Evolutionary conservation across 2,888 invertebrate genomes (phyloP), one percentile per base, ranked within the genome.

Genomic region (Drosophila ezoana): DNA sequence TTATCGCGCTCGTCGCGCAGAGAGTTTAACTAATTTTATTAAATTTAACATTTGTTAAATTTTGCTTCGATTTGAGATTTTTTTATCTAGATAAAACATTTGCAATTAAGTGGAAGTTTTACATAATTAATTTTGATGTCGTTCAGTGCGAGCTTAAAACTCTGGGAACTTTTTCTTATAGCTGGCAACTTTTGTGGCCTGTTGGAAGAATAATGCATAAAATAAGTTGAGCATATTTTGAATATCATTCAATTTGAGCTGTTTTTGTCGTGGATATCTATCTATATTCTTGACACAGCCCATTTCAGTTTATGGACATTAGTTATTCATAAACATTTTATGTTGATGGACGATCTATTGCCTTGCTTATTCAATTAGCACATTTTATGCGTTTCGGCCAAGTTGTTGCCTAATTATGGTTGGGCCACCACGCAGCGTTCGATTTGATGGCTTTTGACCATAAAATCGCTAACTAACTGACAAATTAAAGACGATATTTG

Each of bases 291-390:
- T 11, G 28, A 56, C 43, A 11, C 56, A 56, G 23, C 3, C 5
- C n/a, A 23, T 2, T 16, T 35, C 5, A 13, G 18, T 43, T 10
- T 16, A 14, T 8, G 16, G 38, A 48, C 37, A 44, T 76, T 73
- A 76, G 57, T 49, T 54, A 61, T 54, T 63, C 85, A 81, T 76
- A 79, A 84, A 79, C 59, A 69, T 75, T 81, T 48, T 47, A 57
- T 41, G 49, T 57, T 84, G 81, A 84, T 85, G 76, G 59, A 83
- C 79, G 85, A 79, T 62, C 76, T 53, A 76, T 74, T 67, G 75
- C 52, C 67, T 75, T 76, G 89, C 80, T 89, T 87, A 89, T 84
- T 82, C 81, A 87, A 89, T 87, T 87, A 89, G 81, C 82, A 74
- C 89, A 85, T 89, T 89, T 90, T 87, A 90, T 87, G 87, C n/a